phyloP scores from a whole-genome alignment of 2,113 vertebrate species.

The Thunnus maccoyii region DNA sequence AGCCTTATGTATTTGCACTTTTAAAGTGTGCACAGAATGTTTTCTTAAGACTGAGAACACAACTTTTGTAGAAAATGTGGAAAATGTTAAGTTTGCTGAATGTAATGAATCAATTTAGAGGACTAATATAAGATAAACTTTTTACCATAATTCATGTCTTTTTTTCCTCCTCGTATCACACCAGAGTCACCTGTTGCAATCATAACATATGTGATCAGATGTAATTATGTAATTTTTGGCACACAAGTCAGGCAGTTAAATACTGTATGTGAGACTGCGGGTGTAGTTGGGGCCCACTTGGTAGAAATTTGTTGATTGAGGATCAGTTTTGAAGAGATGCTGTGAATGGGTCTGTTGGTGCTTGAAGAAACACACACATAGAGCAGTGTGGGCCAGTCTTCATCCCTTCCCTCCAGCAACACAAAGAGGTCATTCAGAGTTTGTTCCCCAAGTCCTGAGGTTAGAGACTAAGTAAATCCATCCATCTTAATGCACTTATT shows the following conservation, averaged over 20 bases:
- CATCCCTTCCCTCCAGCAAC: slow-evolving; percentile 55
- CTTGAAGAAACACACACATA: slow-evolving; percentile 31
- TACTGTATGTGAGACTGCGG: not conserved
- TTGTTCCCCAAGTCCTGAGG: slow-evolving; percentile 77
- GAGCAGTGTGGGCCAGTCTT: slow-evolving; percentile 44
- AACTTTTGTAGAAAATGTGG: not conserved
- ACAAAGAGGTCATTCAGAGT: slow-evolving; percentile 84
- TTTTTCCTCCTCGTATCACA: not conserved
- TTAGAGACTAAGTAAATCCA: slow-evolving; percentile 85
- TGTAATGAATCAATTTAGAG: not conserved
- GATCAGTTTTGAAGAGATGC: slow-evolving; percentile 43
- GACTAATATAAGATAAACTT: not conserved
- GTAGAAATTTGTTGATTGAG: slow-evolving; percentile 34
- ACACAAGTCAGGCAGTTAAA: not conserved
- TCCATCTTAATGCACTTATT: slow-evolving; percentile 85
- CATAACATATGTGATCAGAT: not conserved
- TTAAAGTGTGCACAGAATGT: not conserved
- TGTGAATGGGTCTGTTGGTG: slow-evolving; percentile 58
- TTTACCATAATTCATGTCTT: not conserved
- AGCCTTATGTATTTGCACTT: not conserved
- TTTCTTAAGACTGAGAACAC: not conserved
- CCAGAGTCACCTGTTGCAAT: not conserved
- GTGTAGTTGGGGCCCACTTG: slow-evolving; percentile 17
- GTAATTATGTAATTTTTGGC: slow-evolving; percentile 10
- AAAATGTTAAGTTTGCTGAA: slow-evolving; percentile 13